Conservation (phyloP, 2,797 vertebrate genomes). For the Urocyon cinereoargenteus region DNA sequence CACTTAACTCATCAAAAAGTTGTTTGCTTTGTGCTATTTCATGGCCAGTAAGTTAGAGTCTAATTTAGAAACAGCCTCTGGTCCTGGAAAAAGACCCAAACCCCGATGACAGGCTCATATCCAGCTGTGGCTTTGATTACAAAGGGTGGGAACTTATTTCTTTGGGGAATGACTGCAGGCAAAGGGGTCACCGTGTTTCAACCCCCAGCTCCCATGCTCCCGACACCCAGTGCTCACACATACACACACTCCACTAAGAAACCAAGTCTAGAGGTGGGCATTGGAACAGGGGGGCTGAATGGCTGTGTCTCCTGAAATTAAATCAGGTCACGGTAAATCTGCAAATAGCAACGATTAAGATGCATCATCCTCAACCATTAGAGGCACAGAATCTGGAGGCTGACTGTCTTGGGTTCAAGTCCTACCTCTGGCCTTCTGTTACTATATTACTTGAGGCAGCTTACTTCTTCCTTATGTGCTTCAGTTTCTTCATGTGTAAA, state of each 20-base stretch:
- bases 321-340: not conserved
- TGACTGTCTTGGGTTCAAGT: not conserved
- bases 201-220: not conserved
- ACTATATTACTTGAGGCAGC: not conserved
- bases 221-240: not conserved
- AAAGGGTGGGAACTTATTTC: not conserved
- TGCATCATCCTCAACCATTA: not conserved
- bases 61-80: constrained; percentile 64
- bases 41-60: constrained; percentile 11
- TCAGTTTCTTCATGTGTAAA: constrained; percentile 2
- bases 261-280: not conserved
- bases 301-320: not conserved
- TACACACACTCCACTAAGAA: not conserved
- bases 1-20: constrained; percentile 62
- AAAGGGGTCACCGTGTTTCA: not conserved
- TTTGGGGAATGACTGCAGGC: not conserved
- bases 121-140: not conserved
- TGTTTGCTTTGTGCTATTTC: constrained; percentile 59
- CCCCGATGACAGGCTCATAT: not conserved
- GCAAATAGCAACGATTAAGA: not conserved
- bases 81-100: constrained; percentile 51
- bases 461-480: not conserved
- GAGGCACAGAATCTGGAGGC: not conserved
- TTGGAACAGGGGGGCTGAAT: not conserved
- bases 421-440: not conserved